These are phyloP conservation scores for Drosophila tripunctata DNA, from an alignment of 2,888 invertebrate species.

Conservation along the genomic window DNA sequence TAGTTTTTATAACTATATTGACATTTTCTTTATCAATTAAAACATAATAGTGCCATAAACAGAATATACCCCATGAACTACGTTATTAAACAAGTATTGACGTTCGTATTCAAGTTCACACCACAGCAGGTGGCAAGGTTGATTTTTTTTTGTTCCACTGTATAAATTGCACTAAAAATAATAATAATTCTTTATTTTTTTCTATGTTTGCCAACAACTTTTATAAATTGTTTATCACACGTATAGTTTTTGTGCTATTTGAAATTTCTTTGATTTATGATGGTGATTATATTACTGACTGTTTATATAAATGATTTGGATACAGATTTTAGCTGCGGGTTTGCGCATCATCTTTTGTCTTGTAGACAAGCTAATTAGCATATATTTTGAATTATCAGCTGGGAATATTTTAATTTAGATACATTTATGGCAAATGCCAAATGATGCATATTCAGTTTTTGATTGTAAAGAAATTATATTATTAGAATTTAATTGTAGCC, in stretches of 20 bases:
- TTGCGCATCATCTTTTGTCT: constrained; percentile 13
- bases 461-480: not conserved
- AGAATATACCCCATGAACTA: not conserved
- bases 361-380: constrained; percentile 31
- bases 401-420: constrained; percentile 1
- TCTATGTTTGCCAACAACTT: constrained; percentile 28
- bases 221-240: constrained; percentile 31
- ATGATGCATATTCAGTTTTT: not conserved
- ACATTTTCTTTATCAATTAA: too few relatives aligned
- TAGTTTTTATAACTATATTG: too few relatives aligned
- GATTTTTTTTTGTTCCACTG: not conserved
- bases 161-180: constrained; percentile 25
- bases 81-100: constrained; percentile 1
- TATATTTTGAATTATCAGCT: constrained; percentile 28
- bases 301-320: constrained; percentile 6
- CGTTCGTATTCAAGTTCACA: constrained; percentile 40
- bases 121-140: constrained; percentile 20
- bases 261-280: constrained; percentile 59
- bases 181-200: constrained; percentile 1
- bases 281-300: constrained; percentile 32
- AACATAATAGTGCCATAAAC: not conserved
- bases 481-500: not conserved
- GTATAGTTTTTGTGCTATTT: constrained; percentile 31
- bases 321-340: constrained; percentile 3
- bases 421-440: not conserved